These are phyloP conservation scores for Tinea trinotella DNA, from an alignment of 2,888 invertebrate genomes.

Conservation along the genomic window DNA sequence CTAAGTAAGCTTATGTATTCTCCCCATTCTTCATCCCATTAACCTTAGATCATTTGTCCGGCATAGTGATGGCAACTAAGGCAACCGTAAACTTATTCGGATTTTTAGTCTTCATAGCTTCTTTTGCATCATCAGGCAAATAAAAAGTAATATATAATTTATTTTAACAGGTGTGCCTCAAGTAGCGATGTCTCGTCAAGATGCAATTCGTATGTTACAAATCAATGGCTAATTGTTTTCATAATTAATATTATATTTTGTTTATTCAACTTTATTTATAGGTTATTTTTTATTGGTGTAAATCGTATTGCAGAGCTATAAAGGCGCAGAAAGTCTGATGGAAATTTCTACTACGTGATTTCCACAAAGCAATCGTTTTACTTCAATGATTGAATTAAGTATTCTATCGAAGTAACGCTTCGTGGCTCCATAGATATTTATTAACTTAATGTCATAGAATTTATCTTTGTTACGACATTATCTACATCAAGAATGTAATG, in stretches of 20 bases:
- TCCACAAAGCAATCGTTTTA: slow-evolving; percentile 4
- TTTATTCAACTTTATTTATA: not conserved
- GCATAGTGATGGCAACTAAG: too few species aligned
- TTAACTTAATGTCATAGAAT: not conserved
- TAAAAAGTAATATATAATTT: too few species aligned
- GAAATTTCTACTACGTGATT: not conserved
- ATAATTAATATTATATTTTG: not conserved
- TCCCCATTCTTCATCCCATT: too few species aligned
- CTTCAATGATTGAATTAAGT: slow-evolving; percentile 10
- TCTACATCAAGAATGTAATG: not conserved
- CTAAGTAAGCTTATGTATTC: too few species aligned
- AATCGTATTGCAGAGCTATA: not conserved
- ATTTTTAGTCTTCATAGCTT: too few species aligned
- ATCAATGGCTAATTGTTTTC: slow-evolving; percentile 24
- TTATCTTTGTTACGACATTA: not conserved
- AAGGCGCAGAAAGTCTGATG: not conserved
- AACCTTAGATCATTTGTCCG: too few species aligned
- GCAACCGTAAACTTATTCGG: too few species aligned
- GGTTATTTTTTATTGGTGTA: not conserved
- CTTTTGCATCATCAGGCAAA: too few species aligned
- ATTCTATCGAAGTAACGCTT: slow-evolving; percentile 6
- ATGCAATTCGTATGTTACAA: slow-evolving; percentile 51
- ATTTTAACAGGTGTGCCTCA: slow-evolving; percentile 31
- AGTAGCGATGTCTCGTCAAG: slow-evolving; percentile 54
- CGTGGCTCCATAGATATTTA: slow-evolving; percentile 1